Evolutionary conservation across 2,113 vertebrate genomes (phyloP).

Genomic region (Burhinus oedicnemus): DNA sequence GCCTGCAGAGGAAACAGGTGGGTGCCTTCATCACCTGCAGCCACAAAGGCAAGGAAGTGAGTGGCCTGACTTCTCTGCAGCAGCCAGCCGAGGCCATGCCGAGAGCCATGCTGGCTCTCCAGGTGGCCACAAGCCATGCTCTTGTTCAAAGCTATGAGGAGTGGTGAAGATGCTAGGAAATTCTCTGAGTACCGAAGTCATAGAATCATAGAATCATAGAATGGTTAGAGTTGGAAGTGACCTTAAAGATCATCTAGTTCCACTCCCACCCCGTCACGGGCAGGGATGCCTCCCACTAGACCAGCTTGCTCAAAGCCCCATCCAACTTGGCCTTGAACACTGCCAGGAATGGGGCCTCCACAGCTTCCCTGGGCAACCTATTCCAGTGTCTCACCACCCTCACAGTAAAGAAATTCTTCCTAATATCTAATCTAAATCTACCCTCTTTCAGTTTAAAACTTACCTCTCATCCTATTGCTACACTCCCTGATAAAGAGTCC

Average conservation of each 20-base stretch:
- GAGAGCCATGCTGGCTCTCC: neutral
- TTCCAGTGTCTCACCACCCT: neutral
- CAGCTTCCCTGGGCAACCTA: neutral
- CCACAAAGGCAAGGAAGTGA: constrained; percentile 25
- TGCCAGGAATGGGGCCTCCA: neutral
- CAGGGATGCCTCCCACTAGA: neutral
- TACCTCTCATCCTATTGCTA: neutral
- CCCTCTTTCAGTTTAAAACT: neutral
- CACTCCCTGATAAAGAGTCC: neutral
- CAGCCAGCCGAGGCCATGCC: neutral
- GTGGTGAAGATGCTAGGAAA: neutral
- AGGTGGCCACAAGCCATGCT: neutral
- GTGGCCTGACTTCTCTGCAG: neutral
- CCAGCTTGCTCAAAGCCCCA: neutral
- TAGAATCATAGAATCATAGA: neutral
- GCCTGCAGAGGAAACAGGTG: constrained; percentile 40
- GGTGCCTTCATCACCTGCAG: neutral
- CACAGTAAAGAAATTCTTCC: neutral
- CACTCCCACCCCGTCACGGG: neutral
- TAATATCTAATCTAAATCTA: neutral
- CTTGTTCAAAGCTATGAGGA: neutral
- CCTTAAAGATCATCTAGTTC: neutral
- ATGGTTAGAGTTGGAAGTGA: neutral
- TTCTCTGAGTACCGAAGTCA: neutral
- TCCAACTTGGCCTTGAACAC: neutral